phyloP scores from a whole-genome alignment of 2,113 vertebrate species.

The Pseudopipra pipra region DNA sequence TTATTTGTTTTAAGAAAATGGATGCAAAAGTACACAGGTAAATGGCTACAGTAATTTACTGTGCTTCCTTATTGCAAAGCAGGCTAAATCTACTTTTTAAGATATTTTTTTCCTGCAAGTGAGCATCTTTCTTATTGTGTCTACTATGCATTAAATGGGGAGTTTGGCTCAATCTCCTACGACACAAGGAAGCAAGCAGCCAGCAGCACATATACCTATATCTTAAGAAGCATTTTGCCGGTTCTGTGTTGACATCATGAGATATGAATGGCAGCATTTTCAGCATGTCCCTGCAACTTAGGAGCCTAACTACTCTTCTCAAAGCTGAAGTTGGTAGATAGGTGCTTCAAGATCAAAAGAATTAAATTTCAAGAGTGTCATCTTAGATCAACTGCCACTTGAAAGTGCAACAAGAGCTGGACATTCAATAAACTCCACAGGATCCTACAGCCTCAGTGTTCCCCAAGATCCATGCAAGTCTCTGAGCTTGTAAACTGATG shows the following conservation, averaged over 20 bases:
- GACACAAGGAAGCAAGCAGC: neutral
- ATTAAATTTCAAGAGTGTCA: neutral
- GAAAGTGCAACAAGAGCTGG: neutral
- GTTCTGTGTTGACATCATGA: neutral
- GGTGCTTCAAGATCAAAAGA: neutral
- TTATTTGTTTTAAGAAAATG: constrained; percentile 13
- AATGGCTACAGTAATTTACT: constrained; percentile 9
- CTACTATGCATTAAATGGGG: neutral
- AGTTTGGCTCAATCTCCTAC: neutral
- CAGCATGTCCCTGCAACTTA: neutral
- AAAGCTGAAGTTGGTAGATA: neutral
- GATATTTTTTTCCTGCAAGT: neutral
- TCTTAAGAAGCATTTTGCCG: neutral
- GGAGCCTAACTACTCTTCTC: neutral
- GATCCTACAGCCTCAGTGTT: neutral
- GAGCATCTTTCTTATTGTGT: neutral
- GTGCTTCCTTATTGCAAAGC: neutral
- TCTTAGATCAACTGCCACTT: neutral
- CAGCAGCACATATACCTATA: accelerated
- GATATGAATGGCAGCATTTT: neutral
- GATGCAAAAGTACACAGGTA: constrained; percentile 29
- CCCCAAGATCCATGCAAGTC: neutral
- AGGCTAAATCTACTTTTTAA: neutral
- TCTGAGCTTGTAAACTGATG: neutral
- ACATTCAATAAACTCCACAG: neutral